These are phyloP conservation scores for Apaloderma vittatum DNA, from an alignment of 2,113 vertebrate genomes.

Conservation along the genomic window DNA sequence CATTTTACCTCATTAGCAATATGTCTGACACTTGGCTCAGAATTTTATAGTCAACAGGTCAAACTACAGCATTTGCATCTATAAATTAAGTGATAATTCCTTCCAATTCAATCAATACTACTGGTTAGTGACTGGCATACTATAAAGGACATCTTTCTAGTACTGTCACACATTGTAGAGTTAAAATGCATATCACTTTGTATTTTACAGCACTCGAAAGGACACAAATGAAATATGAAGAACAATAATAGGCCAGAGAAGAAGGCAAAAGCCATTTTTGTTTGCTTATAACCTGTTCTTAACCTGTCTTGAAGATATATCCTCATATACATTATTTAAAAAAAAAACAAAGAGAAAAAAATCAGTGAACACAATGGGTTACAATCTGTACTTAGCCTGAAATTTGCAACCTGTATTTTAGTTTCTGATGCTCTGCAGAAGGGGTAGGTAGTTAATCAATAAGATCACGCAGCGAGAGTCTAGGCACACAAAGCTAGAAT, in stretches of 20 bases:
- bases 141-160: background rate
- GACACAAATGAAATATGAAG: background rate
- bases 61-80: conserved; percentile 1
- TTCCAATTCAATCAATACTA: background rate
- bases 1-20: conserved; percentile 59
- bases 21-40: background rate
- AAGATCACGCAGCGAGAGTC: background rate
- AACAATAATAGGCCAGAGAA: background rate
- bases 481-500: background rate
- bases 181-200: background rate
- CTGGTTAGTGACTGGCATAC: background rate
- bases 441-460: background rate
- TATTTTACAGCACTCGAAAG: background rate
- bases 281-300: background rate
- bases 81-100: conserved; percentile 18
- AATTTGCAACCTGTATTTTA: background rate
- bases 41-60: conserved; percentile 39
- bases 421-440: background rate
- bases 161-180: background rate
- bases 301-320: background rate
- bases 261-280: background rate
- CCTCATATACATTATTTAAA: background rate
- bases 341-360: background rate
- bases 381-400: background rate
- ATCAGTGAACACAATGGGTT: background rate